Evolutionary conservation across 2,113 vertebrate species (phyloP), one percentile per base, ranked within the genome.

Genomic region (Agelaius phoeniceus): DNA sequence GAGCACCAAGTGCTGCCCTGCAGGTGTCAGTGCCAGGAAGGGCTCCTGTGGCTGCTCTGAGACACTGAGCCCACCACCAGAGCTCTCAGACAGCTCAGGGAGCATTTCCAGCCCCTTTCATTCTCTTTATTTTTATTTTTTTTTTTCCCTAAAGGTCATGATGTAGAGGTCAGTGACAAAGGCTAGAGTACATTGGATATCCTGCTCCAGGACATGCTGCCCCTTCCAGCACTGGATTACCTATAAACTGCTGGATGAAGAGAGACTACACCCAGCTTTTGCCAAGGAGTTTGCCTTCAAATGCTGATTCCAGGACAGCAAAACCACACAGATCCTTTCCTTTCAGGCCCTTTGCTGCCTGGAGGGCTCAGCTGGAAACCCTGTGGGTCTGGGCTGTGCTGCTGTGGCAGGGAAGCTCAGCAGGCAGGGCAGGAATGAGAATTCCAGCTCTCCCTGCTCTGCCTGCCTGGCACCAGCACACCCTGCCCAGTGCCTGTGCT

Each of bases 371-470:
- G 41, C 46, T 85, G 49, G 44, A 76, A 35, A 35, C 11, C 3
- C 6, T 10, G 15, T 10, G 46, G 46, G 28, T 33, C 11, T 65
- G 57, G 21, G 48, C 20, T 3, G 0, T 4, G 20, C 22, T 31
- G 44, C 82, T 83, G 52, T 31, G 67, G 2, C 37, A 65, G 49
- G 15, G 49, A 8, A n/a, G 59, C 30, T 16, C 23, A 88, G 54
- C n/a, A 77, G 65, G 6, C 8, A 30, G 52, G 2, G 33, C 35
- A 55, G 55, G 59, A 65, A 16, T 3, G 9, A 12, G 18, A 18
- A 22, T 82, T 84, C 27, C 58, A 37, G 14, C 44, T 76, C 20
- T 79, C 12, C 30, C 17, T 66, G 6, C 43, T 73, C 27, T 10
- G 35, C 14, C 48, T 10, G 13, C 4, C 59, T 27, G 78, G n/a